Conservation (phyloP, 1,140 invertebrate species). For the Dinoponera quadriceps region DNA sequence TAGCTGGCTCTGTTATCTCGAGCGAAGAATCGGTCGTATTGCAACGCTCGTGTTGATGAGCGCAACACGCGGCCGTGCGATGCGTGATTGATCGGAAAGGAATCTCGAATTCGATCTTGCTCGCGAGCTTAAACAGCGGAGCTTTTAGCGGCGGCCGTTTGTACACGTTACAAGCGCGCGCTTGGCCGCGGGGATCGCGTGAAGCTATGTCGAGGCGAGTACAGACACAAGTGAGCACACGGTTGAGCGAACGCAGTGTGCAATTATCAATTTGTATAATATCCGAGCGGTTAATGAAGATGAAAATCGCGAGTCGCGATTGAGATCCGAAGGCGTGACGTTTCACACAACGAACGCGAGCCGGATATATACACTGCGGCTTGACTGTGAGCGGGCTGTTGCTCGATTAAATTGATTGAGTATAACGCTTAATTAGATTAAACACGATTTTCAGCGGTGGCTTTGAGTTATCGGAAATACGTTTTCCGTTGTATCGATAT, state of each 20-base stretch:
- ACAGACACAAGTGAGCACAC: not conserved
- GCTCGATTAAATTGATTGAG: no score
- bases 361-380: no score
- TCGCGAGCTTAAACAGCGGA: not conserved
- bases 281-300: not conserved
- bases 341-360: no score
- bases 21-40: not conserved
- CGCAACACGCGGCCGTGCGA: not conserved
- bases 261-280: not conserved
- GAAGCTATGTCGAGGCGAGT: not conserved
- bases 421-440: no score
- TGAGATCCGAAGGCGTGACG: no score
- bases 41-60: not conserved
- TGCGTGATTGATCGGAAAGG: slow-evolving; percentile 15
- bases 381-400: no score
- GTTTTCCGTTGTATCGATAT: no score
- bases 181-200: not conserved
- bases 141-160: slow-evolving; percentile 19
- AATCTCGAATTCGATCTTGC: slow-evolving; percentile 38
- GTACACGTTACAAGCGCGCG: not conserved
- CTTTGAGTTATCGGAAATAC: no score
- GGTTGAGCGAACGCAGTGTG: not conserved
- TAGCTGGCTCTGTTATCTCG: slow-evolving; percentile 10
- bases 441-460: no score
- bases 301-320: not conserved